Percentiles rank a stretch among this genome's conserved stretches.
Conservation (phyloP, 2,888 invertebrate genomes). For the Troilus luridus region DNA sequence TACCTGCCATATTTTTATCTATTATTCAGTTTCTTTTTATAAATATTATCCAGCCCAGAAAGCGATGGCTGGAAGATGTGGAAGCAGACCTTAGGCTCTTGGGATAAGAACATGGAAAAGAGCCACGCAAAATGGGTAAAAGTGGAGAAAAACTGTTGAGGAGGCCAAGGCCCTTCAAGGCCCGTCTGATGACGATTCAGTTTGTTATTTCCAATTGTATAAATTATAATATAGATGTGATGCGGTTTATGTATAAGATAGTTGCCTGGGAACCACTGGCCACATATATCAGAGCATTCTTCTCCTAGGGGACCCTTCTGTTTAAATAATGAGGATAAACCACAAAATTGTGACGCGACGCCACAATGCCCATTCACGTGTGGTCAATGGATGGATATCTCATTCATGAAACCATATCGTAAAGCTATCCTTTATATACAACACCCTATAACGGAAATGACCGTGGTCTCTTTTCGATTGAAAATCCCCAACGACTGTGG, state of each 20-base stretch:
- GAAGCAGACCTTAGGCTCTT: no score
- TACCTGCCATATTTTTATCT: no score
- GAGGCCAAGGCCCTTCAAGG: no score
- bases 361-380: conserved; percentile 39
- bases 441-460: conserved; percentile 50
- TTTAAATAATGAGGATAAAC: conserved; percentile 41
- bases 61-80: no score
- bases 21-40: no score
- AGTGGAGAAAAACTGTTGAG: no score
- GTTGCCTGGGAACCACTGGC: background rate
- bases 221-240: background rate
- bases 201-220: background rate
- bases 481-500: conserved; percentile 43
- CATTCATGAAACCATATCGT: conserved; percentile 50
- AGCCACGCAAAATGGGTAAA: no score
- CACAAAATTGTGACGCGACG: conserved; percentile 38
- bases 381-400: conserved; percentile 40
- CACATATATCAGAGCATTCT: conserved; percentile 1
- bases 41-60: no score
- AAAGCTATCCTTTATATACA: conserved; percentile 36
- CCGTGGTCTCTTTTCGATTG: conserved; percentile 50
- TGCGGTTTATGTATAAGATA: background rate
- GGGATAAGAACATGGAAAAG: no score
- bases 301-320: conserved; percentile 1
- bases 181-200: background rate